A percentile compares a stretch with the other conserved stretches of the same genome.
Evolutionary conservation across 2,113 vertebrate genomes (phyloP).

Genomic region (Catharus minimus): DNA sequence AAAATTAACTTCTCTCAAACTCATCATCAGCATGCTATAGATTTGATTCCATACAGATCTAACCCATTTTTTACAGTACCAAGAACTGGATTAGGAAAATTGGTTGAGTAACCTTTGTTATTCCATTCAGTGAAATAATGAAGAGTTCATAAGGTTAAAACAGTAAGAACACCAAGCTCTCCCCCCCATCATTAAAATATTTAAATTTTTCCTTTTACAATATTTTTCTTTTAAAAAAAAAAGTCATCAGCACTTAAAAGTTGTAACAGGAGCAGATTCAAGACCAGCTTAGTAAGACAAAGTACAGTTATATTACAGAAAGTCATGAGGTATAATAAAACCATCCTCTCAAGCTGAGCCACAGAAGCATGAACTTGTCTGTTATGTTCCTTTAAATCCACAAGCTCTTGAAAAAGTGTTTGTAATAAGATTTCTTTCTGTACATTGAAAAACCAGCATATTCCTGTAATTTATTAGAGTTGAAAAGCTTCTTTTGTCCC

Average conservation of each 20-base stretch:
- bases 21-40: slow-evolving; percentile 33
- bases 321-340: slow-evolving; percentile 59
- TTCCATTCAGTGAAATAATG: slow-evolving; percentile 16
- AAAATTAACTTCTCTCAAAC: slow-evolving; percentile 22
- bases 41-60: slow-evolving; percentile 13
- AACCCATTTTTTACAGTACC: slow-evolving; percentile 33
- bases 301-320: slow-evolving; percentile 53
- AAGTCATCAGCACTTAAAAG: slow-evolving; percentile 42
- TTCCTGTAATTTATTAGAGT: background rate
- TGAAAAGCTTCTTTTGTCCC: slow-evolving; percentile 10
- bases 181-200: slow-evolving; percentile 15
- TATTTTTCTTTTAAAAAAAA: slow-evolving; percentile 42
- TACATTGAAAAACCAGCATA: slow-evolving; percentile 2
- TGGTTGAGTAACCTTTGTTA: background rate
- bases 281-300: slow-evolving; percentile 60
- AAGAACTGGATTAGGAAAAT: slow-evolving; percentile 5
- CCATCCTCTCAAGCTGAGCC: slow-evolving; percentile 53
- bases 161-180: slow-evolving; percentile 26
- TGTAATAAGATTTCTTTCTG: slow-evolving; percentile 5
- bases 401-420: slow-evolving; percentile 9
- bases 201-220: slow-evolving; percentile 38
- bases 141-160: slow-evolving; percentile 31
- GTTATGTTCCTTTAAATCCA: slow-evolving; percentile 32
- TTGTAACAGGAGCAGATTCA: slow-evolving; percentile 53
- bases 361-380: slow-evolving; percentile 23